Conservation (phyloP, 1,140 invertebrate species). For the Polypedilum pembai region DNA sequence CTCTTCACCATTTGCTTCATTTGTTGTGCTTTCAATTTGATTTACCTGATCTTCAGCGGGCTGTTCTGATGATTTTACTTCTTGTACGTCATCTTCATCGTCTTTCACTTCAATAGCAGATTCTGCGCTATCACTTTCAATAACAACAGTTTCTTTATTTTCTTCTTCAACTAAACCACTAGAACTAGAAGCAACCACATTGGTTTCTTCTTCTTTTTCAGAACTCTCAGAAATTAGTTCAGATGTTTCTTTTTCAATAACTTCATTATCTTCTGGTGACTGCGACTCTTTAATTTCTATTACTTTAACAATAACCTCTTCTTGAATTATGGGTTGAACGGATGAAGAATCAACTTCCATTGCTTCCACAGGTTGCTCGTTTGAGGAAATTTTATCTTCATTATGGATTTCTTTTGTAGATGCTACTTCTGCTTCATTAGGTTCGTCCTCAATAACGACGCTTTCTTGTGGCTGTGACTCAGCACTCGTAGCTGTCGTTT, state of each 20-base stretch:
- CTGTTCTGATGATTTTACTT: too few species aligned
- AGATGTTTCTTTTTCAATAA: neutral
- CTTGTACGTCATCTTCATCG: too few species aligned
- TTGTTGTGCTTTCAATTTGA: slow-evolving; percentile 9
- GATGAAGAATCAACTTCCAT: slow-evolving; percentile 1
- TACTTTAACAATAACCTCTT: neutral
- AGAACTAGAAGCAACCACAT: too few species aligned
- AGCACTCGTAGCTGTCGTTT: neutral
- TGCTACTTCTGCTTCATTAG: neutral
- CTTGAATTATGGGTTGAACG: neutral
- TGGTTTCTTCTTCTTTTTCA: neutral
- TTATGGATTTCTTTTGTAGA: neutral
- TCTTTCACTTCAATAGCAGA: too few species aligned
- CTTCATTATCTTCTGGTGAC: neutral
- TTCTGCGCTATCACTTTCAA: neutral
- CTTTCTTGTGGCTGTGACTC: neutral
- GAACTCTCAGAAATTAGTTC: neutral
- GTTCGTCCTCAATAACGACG: neutral
- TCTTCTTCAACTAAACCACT: neutral
- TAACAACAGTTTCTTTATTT: neutral
- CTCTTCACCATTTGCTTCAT: neutral
- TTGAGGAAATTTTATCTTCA: neutral
- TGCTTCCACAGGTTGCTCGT: neutral
- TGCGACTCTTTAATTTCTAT: neutral
- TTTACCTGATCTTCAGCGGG: neutral